Conservation (phyloP, 1,140 invertebrate genomes). For the Brachionus koreanus region DNA sequence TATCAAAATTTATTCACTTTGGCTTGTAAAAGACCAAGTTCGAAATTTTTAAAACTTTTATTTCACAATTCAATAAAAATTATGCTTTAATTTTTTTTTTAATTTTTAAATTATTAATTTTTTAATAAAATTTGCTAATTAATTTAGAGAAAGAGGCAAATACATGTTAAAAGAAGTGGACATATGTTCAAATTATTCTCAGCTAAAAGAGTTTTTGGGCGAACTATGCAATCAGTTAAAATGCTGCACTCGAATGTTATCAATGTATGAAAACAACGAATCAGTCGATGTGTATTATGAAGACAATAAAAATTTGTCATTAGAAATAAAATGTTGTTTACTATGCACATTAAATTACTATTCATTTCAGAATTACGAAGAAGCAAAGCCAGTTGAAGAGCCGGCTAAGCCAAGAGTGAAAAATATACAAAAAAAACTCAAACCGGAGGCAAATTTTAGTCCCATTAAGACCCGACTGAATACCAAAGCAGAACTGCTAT, state of each 20-base stretch:
- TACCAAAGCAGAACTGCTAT: background rate
- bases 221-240: background rate
- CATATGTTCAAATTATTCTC: background rate
- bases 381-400: background rate
- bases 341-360: constrained; percentile 13
- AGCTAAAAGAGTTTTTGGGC: constrained; percentile 1
- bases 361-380: background rate
- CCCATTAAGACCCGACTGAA: background rate
- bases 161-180: background rate
- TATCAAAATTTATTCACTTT: no score
- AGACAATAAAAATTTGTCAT: background rate
- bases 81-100: background rate
- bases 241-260: background rate
- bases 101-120: background rate
- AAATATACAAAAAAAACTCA: background rate
- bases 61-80: no score
- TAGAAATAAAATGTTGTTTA: background rate
- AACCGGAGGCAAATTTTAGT: background rate
- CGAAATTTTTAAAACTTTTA: no score
- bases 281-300: background rate
- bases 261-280: background rate
- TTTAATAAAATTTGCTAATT: background rate
- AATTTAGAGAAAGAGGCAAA: constrained; percentile 6
- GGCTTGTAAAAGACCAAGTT: no score
- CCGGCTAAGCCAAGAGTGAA: background rate